A percentile compares a stretch with the other conserved stretches of the same genome.
These are phyloP conservation scores for Musca vetustissima DNA, from an alignment of 1,140 invertebrate genomes.

Conservation along the genomic window DNA sequence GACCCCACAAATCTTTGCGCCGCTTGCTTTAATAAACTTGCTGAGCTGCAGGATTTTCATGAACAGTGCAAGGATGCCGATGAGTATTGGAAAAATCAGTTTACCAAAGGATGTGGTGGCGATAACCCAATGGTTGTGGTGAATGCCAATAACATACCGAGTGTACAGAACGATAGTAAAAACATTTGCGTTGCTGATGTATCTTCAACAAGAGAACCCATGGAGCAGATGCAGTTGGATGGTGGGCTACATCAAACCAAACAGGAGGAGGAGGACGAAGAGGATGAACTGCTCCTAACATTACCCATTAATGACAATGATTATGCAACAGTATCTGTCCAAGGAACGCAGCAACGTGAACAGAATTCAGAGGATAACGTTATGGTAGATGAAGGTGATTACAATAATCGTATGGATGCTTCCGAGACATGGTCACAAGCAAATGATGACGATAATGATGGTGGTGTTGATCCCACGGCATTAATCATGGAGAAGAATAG, in stretches of 20 bases:
- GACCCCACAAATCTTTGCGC: not conserved
- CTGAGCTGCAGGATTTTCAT: slow-evolving; percentile 6
- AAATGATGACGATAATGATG: not conserved
- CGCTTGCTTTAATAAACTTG: not conserved
- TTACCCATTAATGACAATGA: not conserved
- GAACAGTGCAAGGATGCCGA: slow-evolving; percentile 19
- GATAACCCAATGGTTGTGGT: not conserved
- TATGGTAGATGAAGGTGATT: too few relatives aligned
- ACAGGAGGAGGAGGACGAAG: not conserved
- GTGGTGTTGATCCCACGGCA: too few relatives aligned
- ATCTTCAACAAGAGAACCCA: not conserved
- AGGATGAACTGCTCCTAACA: not conserved
- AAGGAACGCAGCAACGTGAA: too few relatives aligned
- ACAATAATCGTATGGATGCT: not conserved
- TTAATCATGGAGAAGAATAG: too few relatives aligned
- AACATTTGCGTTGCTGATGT: too few relatives aligned
- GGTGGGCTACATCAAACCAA: not conserved
- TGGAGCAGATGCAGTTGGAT: not conserved
- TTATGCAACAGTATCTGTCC: not conserved
- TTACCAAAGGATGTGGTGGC: not conserved
- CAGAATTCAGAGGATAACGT: too few relatives aligned
- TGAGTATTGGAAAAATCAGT: slow-evolving; percentile 11
- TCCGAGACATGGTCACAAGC: not conserved
- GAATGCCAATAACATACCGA: too few relatives aligned
- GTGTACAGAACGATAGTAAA: too few relatives aligned